phyloP scores from a whole-genome alignment of 2,888 invertebrate genomes.

The Phrixothrix hirtus region DNA sequence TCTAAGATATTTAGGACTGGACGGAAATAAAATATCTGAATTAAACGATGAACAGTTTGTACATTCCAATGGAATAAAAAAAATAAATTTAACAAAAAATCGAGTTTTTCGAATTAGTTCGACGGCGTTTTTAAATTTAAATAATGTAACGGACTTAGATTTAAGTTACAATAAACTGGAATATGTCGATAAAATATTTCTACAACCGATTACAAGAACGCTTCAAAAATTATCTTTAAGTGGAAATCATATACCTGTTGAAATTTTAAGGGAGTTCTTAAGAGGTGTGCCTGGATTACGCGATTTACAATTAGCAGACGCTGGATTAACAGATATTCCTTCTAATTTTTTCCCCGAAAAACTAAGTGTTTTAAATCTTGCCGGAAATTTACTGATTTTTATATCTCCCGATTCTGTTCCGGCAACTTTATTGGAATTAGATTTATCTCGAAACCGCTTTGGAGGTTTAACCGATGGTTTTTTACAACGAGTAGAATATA shows the following conservation, averaged over 20 bases:
- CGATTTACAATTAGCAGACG: constrained; percentile 63
- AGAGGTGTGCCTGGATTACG: constrained; percentile 61
- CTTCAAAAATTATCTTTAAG: constrained; percentile 69
- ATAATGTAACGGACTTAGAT: constrained; percentile 69
- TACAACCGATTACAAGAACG: constrained; percentile 62
- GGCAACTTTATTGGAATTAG: constrained; percentile 64
- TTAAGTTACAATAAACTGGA: constrained; percentile 75
- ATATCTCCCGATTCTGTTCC: constrained; percentile 63
- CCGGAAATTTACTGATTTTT: constrained; percentile 68
- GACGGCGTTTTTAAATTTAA: constrained; percentile 71
- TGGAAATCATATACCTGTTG: constrained; percentile 66
- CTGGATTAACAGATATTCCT: constrained; percentile 63
- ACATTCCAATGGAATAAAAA: constrained; percentile 59
- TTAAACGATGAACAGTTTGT: constrained; percentile 69
- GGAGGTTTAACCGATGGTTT: constrained; percentile 62
- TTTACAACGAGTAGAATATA: constrained; percentile 49
- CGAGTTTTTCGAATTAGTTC: constrained; percentile 70
- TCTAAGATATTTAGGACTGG: constrained; percentile 66
- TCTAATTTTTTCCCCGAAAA: constrained; percentile 62
- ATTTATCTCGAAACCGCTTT: constrained; percentile 73
- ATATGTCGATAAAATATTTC: constrained; percentile 62
- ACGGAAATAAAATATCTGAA: constrained; percentile 74
- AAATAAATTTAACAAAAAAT: constrained; percentile 69
- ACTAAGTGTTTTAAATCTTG: constrained; percentile 66
- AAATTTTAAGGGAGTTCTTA: constrained; percentile 59